These are phyloP conservation scores for Eospalax fontanierii DNA, from an alignment of 2,797 vertebrate species.

Conservation along the genomic window DNA sequence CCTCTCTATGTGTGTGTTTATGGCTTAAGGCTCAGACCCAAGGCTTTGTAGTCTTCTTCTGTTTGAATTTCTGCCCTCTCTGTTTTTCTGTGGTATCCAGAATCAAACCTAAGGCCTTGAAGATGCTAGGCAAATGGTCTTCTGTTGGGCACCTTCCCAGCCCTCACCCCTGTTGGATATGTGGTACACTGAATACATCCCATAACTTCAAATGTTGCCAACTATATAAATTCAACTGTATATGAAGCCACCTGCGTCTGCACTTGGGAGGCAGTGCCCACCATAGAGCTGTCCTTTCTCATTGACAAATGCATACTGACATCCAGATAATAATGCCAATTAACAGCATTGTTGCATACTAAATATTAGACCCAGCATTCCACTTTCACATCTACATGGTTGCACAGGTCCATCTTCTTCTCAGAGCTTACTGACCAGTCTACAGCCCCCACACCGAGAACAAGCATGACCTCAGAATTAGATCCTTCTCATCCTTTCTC, in stretches of 20 bases:
- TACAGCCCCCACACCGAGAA: not conserved
- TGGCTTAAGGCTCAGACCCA: no score
- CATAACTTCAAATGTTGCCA: not conserved
- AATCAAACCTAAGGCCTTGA: not conserved
- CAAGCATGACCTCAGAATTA: not conserved
- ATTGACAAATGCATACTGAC: not conserved
- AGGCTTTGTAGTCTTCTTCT: not conserved
- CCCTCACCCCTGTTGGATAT: not conserved
- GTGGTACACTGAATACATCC: not conserved
- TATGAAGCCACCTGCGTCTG: not conserved
- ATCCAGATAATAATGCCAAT: not conserved
- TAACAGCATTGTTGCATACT: not conserved
- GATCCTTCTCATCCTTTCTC: not conserved
- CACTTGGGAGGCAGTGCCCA: not conserved
- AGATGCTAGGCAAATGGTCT: not conserved
- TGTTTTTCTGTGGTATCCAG: not conserved
- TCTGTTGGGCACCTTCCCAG: not conserved
- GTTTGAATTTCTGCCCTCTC: not conserved
- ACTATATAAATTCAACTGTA: not conserved
- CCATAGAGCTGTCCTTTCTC: not conserved
- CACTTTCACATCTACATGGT: no score
- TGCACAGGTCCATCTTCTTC: not conserved
- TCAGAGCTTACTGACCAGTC: not conserved
- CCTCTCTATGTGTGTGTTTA: not conserved
- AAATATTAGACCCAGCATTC: not conserved